phyloP scores from a whole-genome alignment of 1,140 invertebrate species.

The Drosophila mojavensis region DNA sequence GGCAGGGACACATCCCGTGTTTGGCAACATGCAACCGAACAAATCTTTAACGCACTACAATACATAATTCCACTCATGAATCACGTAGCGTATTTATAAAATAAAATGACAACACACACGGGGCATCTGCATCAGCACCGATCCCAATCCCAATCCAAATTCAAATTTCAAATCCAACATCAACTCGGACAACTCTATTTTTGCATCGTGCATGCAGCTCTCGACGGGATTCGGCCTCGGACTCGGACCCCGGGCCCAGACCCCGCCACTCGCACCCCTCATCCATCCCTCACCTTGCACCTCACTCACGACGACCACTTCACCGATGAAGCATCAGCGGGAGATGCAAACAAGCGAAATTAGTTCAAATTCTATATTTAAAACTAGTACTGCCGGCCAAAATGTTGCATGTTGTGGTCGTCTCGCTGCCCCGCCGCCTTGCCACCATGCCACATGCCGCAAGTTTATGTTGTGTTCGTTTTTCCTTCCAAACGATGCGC shows the following conservation, averaged over 20 bases:
- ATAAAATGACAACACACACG: slow-evolving; percentile 60
- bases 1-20: slow-evolving; percentile 27
- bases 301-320: slow-evolving; percentile 35
- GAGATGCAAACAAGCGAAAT: slow-evolving; percentile 62
- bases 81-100: slow-evolving; percentile 65
- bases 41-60: slow-evolving; percentile 26
- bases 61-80: slow-evolving; percentile 73
- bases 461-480: slow-evolving; percentile 21
- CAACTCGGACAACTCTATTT: slow-evolving; percentile 70
- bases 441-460: not conserved
- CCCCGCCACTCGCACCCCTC: not conserved
- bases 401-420: slow-evolving; percentile 58
- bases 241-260: slow-evolving; percentile 4
- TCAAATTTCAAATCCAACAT: slow-evolving; percentile 19
- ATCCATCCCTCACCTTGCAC: not conserved
- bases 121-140: slow-evolving; percentile 35
- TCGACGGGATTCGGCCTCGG: slow-evolving; percentile 40
- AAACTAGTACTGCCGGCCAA: slow-evolving; percentile 79
- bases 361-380: slow-evolving; percentile 82
- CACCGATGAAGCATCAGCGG: slow-evolving; percentile 38
- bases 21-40: slow-evolving; percentile 41
- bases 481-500: slow-evolving; percentile 71
- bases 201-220: slow-evolving; percentile 61
- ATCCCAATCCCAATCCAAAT: slow-evolving; percentile 21
- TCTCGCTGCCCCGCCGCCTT: not conserved